These are phyloP conservation scores for Oligia latruncula DNA, from an alignment of 2,888 invertebrate genomes.

Conservation along the genomic window DNA sequence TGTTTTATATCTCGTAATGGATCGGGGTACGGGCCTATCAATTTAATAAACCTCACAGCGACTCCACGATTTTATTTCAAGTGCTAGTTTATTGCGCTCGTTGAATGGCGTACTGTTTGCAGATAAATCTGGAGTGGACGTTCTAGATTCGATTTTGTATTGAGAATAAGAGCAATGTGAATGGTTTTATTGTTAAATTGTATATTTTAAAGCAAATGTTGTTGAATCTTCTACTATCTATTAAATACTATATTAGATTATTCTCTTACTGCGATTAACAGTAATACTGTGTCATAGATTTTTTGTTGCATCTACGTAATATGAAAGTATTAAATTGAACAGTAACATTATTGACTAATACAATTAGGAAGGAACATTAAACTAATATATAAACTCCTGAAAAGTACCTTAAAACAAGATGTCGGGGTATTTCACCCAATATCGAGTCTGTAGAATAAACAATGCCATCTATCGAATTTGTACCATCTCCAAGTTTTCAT, in stretches of 20 bases:
- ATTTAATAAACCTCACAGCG: slow-evolving; percentile 78
- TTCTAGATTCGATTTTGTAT: slow-evolving; percentile 47
- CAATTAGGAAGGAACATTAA: background rate
- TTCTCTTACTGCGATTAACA: background rate
- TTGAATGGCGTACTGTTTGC: slow-evolving; percentile 80
- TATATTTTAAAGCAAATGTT: background rate
- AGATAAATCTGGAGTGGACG: slow-evolving; percentile 61
- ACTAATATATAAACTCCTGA: background rate
- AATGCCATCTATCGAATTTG: slow-evolving; percentile 42
- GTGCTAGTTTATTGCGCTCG: slow-evolving; percentile 82
- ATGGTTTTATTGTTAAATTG: slow-evolving; percentile 39
- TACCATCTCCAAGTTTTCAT: background rate
- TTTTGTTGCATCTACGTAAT: background rate
- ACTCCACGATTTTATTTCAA: slow-evolving; percentile 84
- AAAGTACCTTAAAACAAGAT: background rate
- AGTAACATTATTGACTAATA: accelerated
- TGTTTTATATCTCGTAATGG: slow-evolving; percentile 78
- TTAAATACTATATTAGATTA: background rate
- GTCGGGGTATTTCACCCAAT: no score
- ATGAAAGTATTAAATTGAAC: background rate
- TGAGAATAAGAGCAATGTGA: slow-evolving; percentile 16
- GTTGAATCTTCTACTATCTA: background rate
- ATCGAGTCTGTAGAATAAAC: background rate
- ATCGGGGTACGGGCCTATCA: slow-evolving; percentile 79
- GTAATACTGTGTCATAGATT: no score